These are phyloP conservation scores for Drosophila emarginata DNA, from an alignment of 2,888 invertebrate genomes.

Conservation along the genomic window DNA sequence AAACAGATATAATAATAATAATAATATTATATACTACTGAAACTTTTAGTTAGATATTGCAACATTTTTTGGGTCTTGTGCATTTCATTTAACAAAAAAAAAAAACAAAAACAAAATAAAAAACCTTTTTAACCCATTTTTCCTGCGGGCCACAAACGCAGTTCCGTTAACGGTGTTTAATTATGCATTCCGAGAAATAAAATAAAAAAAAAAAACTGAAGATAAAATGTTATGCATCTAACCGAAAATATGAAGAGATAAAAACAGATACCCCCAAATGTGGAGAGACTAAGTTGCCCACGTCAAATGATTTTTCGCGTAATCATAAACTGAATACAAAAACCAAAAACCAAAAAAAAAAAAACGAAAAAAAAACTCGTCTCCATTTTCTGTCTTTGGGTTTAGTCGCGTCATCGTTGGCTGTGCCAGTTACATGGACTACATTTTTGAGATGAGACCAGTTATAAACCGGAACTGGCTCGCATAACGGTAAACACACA, in stretches of 20 bases:
- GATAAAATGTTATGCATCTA: conserved; percentile 48
- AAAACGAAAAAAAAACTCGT: conserved; percentile 21
- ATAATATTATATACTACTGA: conserved; percentile 33
- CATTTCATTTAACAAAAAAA: conserved; percentile 20
- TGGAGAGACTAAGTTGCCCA: conserved; percentile 26
- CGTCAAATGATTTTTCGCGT: conserved; percentile 65
- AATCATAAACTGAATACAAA: conserved; percentile 55
- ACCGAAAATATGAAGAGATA: conserved; percentile 26
- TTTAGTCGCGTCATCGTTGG: conserved; percentile 19
- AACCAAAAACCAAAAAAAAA: neutral
- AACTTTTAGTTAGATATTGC: conserved; percentile 35
- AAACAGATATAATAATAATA: conserved; percentile 32
- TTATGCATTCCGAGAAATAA: conserved; percentile 54
- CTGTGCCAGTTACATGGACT: conserved; percentile 72
- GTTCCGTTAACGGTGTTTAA: conserved; percentile 76
- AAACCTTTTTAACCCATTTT: conserved; percentile 30
- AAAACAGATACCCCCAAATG: conserved; percentile 30
- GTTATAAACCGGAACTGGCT: conserved; percentile 72
- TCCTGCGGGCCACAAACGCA: conserved; percentile 48
- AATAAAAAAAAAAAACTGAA: conserved; percentile 8
- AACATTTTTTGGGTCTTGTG: conserved; percentile 15
- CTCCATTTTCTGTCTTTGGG: conserved; percentile 8
- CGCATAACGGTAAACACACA: conserved; percentile 63
- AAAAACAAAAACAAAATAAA: neutral
- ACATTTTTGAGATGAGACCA: conserved; percentile 59